Base-by-base conservation (phyloP, 2,888 invertebrate species). In the Volucella bombylans region DNA sequence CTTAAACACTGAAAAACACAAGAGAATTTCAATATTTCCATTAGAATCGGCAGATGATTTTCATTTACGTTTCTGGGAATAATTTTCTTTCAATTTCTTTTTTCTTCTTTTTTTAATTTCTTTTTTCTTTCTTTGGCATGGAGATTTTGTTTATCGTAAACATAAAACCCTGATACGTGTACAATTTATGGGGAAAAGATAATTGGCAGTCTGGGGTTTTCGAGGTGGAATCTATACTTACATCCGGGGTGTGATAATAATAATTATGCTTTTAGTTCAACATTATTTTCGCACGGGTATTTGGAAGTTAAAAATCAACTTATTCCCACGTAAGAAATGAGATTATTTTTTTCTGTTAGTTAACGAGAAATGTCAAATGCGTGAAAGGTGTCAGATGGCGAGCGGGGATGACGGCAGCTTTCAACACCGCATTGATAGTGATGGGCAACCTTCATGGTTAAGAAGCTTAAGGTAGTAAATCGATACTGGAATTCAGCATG, bases 281-380 rank as follows among this genome's bases (percentile, higher is more conserved):
- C 85, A 85, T 85, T 85, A 81, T 85, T 72, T 85, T 72, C 47
- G 61, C 76, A 72, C 72, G 43, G 61, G 72, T 52, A 62, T 67
- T 85, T 76, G 64, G 77, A 72, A 47, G 68, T 67, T 4, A 62
- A 72, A 76, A 81, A 72, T 47, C 72, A 72, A 71, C 54, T 62
- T 77, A 81, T 59, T 83, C 83, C 80, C 86, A 86, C 86, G 86
- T 86, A 86, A 86, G 83, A 83, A 80, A 81, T 74, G 62, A 79
- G 74, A 79, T 82, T 74, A 82, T 67, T 82, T 81, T 61, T 79
- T 83, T 65, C 74, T 74, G 73, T 74, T 68, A 68, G 62, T 55
- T 41, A 23, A 23, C 31, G 50, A 49, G 57, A 73, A 78, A 72
- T 47, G 77, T 78, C 82, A 86, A 69, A 80, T 71, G 61, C 50